A percentile compares a stretch with the other conserved stretches of the same genome.
phyloP scores from a whole-genome alignment of 1,140 invertebrate species.

The Drosophila ficusphila region DNA sequence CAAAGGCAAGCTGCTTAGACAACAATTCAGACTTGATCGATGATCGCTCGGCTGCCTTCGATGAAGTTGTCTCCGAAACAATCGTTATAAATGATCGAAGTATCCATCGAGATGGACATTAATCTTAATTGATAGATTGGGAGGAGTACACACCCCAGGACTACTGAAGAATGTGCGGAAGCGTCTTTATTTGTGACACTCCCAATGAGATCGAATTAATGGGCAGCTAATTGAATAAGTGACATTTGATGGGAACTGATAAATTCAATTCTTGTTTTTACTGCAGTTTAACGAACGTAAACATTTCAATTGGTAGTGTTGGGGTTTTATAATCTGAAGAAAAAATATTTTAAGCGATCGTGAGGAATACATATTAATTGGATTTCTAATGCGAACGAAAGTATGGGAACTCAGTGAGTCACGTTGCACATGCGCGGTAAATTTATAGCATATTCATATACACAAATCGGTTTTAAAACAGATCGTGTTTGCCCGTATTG shows the following conservation, averaged over 20 bases:
- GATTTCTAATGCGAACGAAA: neutral
- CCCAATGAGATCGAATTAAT: slow-evolving; percentile 7
- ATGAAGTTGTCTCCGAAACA: slow-evolving; percentile 41
- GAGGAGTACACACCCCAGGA: slow-evolving; percentile 2
- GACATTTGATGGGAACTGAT: slow-evolving; percentile 20
- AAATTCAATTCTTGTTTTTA: neutral
- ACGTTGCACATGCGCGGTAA: slow-evolving; percentile 13
- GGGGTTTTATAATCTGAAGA: neutral
- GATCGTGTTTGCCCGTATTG: slow-evolving; percentile 7
- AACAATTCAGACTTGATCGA: slow-evolving; percentile 35
- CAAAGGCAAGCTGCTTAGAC: slow-evolving; percentile 21
- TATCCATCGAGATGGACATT: slow-evolving; percentile 36
- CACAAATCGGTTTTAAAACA: slow-evolving; percentile 14
- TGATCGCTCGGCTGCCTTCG: neutral
- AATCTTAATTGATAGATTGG: slow-evolving; percentile 68
- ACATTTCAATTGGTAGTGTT: neutral
- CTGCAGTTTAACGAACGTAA: neutral
- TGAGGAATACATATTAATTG: slow-evolving; percentile 15
- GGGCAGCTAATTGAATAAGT: slow-evolving; percentile 14
- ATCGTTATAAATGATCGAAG: slow-evolving; percentile 43
- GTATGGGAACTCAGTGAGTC: slow-evolving; percentile 3
- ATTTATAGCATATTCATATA: slow-evolving; percentile 31
- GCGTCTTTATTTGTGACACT: slow-evolving; percentile 41
- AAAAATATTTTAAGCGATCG: neutral
- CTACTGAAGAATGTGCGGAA: slow-evolving; percentile 32